Evolutionary conservation across 2,888 invertebrate genomes (phyloP).

Genomic region (Nemoura dubitans): DNA sequence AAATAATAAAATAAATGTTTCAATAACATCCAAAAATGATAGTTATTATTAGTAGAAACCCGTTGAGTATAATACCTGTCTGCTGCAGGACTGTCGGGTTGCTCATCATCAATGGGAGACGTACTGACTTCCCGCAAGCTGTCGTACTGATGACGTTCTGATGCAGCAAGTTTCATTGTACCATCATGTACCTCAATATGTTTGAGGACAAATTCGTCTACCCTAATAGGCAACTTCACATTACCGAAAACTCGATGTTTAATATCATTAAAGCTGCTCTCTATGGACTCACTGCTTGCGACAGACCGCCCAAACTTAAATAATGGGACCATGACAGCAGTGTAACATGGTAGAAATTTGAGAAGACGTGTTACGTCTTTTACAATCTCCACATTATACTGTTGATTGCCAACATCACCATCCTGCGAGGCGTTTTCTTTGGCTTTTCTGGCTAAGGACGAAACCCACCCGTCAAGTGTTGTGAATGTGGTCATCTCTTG

Average conservation of each 20-base stretch:
- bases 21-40: background rate
- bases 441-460: background rate
- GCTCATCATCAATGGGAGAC: background rate
- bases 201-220: slow-evolving; percentile 9
- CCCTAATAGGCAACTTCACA: background rate
- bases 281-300: slow-evolving; percentile 48
- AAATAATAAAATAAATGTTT: background rate
- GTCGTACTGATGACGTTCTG: background rate
- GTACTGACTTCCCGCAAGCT: background rate
- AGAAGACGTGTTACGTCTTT: slow-evolving; percentile 46
- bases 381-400: slow-evolving; percentile 48
- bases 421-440: slow-evolving; percentile 10
- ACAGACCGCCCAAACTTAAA: slow-evolving; percentile 44
- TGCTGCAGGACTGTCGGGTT: background rate
- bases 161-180: slow-evolving; percentile 26
- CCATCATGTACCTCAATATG: slow-evolving; percentile 20
- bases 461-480: slow-evolving; percentile 22
- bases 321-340: slow-evolving; percentile 45
- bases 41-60: background rate
- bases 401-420: slow-evolving; percentile 47
- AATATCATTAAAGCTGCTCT: slow-evolving; percentile 36
- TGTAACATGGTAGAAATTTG: slow-evolving; percentile 48
- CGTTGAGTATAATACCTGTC: background rate
- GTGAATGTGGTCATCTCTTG: background rate
- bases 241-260: slow-evolving; percentile 15